Base-by-base conservation (phyloP, 1,140 invertebrate species). In the Drosophila tsacasi region DNA sequence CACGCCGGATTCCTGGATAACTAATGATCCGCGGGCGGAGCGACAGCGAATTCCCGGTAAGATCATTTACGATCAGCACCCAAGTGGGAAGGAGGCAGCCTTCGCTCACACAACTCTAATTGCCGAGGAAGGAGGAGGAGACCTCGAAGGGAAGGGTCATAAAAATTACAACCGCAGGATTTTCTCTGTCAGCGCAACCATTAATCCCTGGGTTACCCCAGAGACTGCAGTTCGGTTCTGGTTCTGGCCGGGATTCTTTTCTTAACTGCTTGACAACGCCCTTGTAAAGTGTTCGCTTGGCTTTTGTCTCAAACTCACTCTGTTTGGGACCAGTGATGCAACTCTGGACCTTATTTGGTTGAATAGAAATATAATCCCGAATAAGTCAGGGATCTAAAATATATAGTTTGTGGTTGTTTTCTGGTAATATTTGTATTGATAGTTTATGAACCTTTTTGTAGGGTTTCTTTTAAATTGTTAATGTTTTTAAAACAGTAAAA, bases 151-250 rank as follows among this genome's bases (percentile, higher is more conserved):
- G 77, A 73, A 50, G 82, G 81, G 73, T 76, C 82, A 83, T 89
- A 87, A 87, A 84, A 81, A 44, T 84, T 89, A 89, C 78, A 87
- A 90, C 84, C 84, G 85, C 84, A 87, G 84, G 85, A 90, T 87
- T 87, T 81, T 84, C 81, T 78, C 84, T 87, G 84, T 87, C 85
- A 87, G 84, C 84, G 40, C 58, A 55, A 76, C 84, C 81, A 87
- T 87, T 87, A 87, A 89, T 87, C 84, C 77, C 72, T 49, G 55
- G 60, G 37, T 27, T 42, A 35, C 37, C 40, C 54, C 59, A 30
- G 46, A 30, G 46, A 58, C 61, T 61, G 23, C 71, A 61, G 54
- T 73, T 61, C 12, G 66, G 44, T 40, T 72, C 54, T 72, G 54
- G 44, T 42, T 65, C 40, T 55, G 44, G n/a, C 37, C 39, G 35